Evolutionary conservation across 2,113 vertebrate species (phyloP).

Genomic region (Colaptes auratus): DNA sequence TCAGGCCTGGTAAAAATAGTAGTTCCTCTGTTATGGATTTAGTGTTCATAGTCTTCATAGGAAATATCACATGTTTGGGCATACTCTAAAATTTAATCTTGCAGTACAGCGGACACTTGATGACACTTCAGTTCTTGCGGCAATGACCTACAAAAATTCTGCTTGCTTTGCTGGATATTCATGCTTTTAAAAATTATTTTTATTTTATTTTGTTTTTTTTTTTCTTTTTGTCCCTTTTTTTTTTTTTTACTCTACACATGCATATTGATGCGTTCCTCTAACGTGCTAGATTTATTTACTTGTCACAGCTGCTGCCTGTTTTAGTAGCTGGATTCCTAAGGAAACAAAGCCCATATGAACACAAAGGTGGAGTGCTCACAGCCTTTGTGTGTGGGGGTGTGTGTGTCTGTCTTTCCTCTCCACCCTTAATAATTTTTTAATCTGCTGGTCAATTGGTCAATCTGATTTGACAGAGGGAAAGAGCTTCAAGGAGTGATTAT

Average conservation of each 20-base stretch:
- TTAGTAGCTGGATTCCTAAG: conserved; percentile 39
- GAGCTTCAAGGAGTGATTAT: conserved; percentile 18
- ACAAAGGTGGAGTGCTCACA: not conserved
- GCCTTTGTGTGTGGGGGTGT: conserved; percentile 36
- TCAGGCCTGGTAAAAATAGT: not conserved
- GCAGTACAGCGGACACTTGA: not conserved
- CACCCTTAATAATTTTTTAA: conserved; percentile 70
- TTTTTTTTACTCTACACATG: not conserved
- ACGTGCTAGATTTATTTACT: not conserved
- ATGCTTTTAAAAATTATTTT: no score
- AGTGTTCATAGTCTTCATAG: not conserved
- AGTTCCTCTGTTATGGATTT: not conserved
- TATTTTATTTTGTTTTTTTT: no score
- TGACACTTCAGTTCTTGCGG: not conserved
- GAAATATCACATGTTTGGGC: not conserved
- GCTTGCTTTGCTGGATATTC: not conserved
- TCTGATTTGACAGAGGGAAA: conserved; percentile 10
- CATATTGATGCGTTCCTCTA: not conserved
- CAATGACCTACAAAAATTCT: not conserved
- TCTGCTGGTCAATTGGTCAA: conserved; percentile 39
- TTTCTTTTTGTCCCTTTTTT: not conserved
- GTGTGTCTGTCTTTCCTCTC: conserved; percentile 59
- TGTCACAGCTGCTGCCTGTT: conserved; percentile 9
- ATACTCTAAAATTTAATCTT: not conserved
- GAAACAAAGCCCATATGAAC: conserved; percentile 37